Evolutionary conservation across 2,888 invertebrate genomes (phyloP), one percentile per base, ranked within the genome.

Genomic region (Folsomia manolachei): DNA sequence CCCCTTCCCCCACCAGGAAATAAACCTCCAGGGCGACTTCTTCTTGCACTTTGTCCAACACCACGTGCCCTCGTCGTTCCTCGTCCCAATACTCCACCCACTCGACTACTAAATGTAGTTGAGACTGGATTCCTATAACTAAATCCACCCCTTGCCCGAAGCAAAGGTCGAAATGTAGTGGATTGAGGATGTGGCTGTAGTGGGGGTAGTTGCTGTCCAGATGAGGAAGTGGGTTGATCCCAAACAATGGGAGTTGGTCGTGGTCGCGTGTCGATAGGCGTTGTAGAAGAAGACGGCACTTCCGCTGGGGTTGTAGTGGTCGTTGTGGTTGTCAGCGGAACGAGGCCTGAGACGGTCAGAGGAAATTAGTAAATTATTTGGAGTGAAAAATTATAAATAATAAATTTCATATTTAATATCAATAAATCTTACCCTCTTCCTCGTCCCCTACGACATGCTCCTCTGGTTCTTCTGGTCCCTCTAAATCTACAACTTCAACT

Each of bases 211-310:
- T 51, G 51, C 9, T 18, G 9, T 11, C 51, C 18, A 21, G 79
- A 78, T 7, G 78, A 78, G 9, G 78, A 79, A 1, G 79, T 79
- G 1, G 81, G 81, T 70, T 81, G 79, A 75, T 81, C 79, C 81
- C 81, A 81, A 52, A 81, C 74, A 14, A 81, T 81, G 9, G 81
- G 81, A 26, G 79, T 80, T 9, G 79, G 79, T 24, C 78, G 71
- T 19, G 72, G 69, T 21, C 78, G 70, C 4, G 7, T 18, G 7
- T 7, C 60, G 74, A 76, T n/a, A 74, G 78, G 19, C 61, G 72
- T 24, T 71, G 73, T 21, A n/a, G 63, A 63, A 27, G 27, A 27
- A 2, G 63, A 26, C n/a, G 63, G 63, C 25, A 63, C 63, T 27
- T 63, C 63, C 23, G 56, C 7, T 56, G 39, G 39, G 14, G 39